Base-by-base conservation (phyloP, 2,888 invertebrate species). In the Acleris emargana region DNA sequence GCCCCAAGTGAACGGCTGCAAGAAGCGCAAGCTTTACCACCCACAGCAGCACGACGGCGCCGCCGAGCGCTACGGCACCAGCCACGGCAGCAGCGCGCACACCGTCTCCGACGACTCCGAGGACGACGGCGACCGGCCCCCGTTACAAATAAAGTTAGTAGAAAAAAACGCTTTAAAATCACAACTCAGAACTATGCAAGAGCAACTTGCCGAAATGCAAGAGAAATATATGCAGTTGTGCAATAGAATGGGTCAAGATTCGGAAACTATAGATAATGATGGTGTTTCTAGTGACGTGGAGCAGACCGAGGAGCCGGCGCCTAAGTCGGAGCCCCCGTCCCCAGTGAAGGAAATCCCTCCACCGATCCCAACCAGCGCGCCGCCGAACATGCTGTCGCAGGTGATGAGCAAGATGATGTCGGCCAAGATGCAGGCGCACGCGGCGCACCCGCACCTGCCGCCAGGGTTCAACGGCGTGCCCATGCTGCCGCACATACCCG, bases 11-110 rank as follows among this genome's bases (percentile, higher is more conserved):
- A 98, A 98, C 89, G 98, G 98, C 57, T 98, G 98, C 89, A 98
- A 98, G 87, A 99, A 99, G 88, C 95, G 99, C 55, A 99, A 99
- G 88, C 94, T 98, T 38, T 98, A 98, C 83, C 98, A 98, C 80
- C 99, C 99, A 13, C 98, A 98, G 86, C 98, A 98, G 81, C 97
- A 98, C 86, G 96, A 96, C 80, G 93, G 94, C 63, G 94, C 94
- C 32, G 94, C 94, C 73, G 95, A 95, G 73, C 89, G 95, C n/a
- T 91, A 91, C 74, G 89, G 89, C 47, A 83, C 85, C 72, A 88
- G 94, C 89, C 82, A 94, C 88, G 71, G 86, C 71, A 87, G 89
- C 78, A 88, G 88, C 71, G 88, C 84, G 25, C 89, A 87, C 64
- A 89, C 91, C 42, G 83, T 91, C 67, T 94, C 95, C 58, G 95